phyloP scores from a whole-genome alignment of 2,797 vertebrate species.

The Peromyscus eremicus region DNA sequence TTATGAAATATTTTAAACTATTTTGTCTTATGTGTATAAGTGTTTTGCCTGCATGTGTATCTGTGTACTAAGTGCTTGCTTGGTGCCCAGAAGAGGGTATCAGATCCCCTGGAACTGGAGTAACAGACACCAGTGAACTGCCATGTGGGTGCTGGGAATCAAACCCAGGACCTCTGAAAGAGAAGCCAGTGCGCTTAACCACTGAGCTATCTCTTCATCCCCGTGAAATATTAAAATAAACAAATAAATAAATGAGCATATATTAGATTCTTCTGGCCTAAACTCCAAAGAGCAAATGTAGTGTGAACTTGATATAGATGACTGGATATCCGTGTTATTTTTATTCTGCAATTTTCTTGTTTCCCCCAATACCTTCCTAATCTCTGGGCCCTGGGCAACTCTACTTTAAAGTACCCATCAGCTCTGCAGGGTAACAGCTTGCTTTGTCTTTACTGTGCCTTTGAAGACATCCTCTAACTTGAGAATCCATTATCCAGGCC shows the following conservation, averaged over 20 bases:
- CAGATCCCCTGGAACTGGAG: neutral
- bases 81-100: neutral
- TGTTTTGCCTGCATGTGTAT: neutral
- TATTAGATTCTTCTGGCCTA: constrained; percentile 5
- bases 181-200: neutral
- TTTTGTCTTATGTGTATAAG: neutral
- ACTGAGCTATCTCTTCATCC: neutral
- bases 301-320: neutral
- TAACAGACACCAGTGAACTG: neutral
- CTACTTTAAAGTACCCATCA: neutral
- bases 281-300: constrained; percentile 36
- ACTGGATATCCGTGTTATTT: constrained; percentile 55
- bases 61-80: neutral
- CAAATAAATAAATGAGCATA: neutral
- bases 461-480: constrained; percentile 27
- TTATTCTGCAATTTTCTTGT: constrained; percentile 47
- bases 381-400: neutral
- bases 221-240: neutral
- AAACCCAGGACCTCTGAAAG: neutral
- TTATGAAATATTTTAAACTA: constrained; percentile 43
- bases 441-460: constrained; percentile 19
- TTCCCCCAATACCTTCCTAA: constrained; percentile 33
- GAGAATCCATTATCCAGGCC: neutral
- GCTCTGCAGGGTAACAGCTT: neutral
- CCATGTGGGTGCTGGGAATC: neutral